phyloP scores from a whole-genome alignment of 2,888 invertebrate genomes.

The Drosophila mayaguana region DNA sequence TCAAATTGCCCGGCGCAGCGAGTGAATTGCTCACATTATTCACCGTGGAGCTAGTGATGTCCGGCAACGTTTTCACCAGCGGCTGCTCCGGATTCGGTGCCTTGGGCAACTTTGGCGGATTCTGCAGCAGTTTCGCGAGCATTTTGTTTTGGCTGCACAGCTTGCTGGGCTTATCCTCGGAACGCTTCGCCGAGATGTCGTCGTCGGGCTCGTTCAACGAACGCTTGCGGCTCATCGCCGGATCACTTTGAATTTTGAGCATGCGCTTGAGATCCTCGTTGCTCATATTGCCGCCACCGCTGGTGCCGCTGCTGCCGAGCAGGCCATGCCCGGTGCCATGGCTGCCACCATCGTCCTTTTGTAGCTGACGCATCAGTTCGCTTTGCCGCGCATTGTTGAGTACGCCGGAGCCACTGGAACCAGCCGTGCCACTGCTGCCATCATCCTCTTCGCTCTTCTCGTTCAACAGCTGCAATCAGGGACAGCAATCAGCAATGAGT shows the following conservation, averaged over 20 bases:
- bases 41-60: constrained; percentile 82
- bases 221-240: constrained; percentile 87
- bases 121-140: constrained; percentile 92
- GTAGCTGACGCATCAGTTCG: constrained; percentile 87
- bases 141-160: constrained; percentile 94
- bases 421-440: constrained; percentile 83
- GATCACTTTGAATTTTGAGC: constrained; percentile 83
- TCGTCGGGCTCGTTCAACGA: constrained; percentile 88
- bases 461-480: constrained; percentile 89
- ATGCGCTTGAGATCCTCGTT: constrained; percentile 85
- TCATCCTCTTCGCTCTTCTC: constrained; percentile 93
- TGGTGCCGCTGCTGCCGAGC: constrained; percentile 37
- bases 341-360: constrained; percentile 84
- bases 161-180: constrained; percentile 87
- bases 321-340: constrained; percentile 71
- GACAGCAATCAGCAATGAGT: constrained; percentile 28
- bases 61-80: constrained; percentile 84
- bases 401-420: constrained; percentile 77
- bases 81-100: constrained; percentile 83
- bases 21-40: constrained; percentile 77
- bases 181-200: constrained; percentile 83
- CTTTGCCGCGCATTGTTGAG: constrained; percentile 83
- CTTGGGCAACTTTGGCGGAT: constrained; percentile 89
- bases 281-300: constrained; percentile 77
- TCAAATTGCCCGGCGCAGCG: constrained; percentile 71